A percentile compares a stretch with the other conserved stretches of the same genome.
Evolutionary conservation across 2,888 invertebrate species (phyloP).

Genomic region (Lagria hirta): DNA sequence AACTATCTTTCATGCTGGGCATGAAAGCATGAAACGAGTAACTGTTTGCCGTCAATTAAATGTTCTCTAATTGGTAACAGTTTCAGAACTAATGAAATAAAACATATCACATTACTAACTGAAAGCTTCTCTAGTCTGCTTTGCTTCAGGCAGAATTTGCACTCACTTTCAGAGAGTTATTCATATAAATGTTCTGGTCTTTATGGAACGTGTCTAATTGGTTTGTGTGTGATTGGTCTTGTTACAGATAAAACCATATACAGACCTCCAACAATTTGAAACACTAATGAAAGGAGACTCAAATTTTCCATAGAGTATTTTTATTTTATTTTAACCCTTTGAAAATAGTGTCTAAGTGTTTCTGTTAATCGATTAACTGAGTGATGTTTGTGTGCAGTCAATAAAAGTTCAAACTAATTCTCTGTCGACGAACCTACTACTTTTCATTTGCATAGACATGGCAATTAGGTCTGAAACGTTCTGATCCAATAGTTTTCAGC

Average conservation of each 20-base stretch:
- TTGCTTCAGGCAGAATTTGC: constrained; percentile 16
- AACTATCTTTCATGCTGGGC: no score
- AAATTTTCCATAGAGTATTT: not conserved
- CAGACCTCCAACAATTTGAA: no score
- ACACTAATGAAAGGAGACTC: not conserved
- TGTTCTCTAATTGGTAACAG: constrained; percentile 16
- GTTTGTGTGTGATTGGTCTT: not conserved
- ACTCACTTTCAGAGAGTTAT: constrained; percentile 14
- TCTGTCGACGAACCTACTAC: constrained; percentile 28
- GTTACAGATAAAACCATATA: constrained; percentile 5
- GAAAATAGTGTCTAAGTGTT: constrained; percentile 6
- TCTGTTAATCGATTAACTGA: constrained; percentile 2
- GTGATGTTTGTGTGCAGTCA: constrained; percentile 2
- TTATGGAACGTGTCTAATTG: constrained; percentile 14
- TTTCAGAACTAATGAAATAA: constrained; percentile 21
- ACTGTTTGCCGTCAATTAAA: constrained; percentile 20
- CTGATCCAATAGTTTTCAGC: constrained; percentile 39
- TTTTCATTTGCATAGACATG: constrained; percentile 41
- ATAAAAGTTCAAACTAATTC: constrained; percentile 14
- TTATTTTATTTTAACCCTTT: not conserved
- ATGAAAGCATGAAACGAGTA: no score
- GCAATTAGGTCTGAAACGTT: constrained; percentile 40
- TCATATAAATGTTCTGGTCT: constrained; percentile 10
- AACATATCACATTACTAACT: constrained; percentile 18
- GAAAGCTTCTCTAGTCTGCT: constrained; percentile 16